Evolutionary conservation across 2,113 vertebrate genomes (phyloP), one percentile per base, ranked within the genome.

Genomic region (Boleophthalmus pectinirostris): DNA sequence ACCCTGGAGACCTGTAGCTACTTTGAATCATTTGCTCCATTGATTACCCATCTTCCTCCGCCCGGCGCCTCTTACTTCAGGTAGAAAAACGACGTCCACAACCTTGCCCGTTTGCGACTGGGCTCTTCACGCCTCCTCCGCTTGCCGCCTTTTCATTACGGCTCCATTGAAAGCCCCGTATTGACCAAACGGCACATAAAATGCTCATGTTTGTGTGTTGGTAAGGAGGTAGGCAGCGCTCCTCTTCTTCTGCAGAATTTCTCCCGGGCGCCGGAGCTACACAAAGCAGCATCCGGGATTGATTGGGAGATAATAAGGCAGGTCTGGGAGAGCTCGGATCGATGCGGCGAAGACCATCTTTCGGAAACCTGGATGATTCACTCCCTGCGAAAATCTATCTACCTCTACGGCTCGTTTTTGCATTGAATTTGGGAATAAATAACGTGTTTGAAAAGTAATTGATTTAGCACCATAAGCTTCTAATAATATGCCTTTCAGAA

Each of bases 11-110:
- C 57, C n/a, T 23, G 35, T 47, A 5, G 13, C 10, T 60, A 53
- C 68, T 75, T 43, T 85, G 80, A 87, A 80, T 88, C 86, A 87
- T 35, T 79, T 79, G 75, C 54, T 11, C 58, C 85, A 84, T 91
- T 88, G 91, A 90, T 88, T 88, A 87, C 82, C 82, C 25, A 43
- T 86, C 73, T 86, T 72, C 73, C 82, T 88, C 69, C 85, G 74
- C 88, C 76, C 73, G 51, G 75, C 80, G 81, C 83, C 78, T 88
- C 72, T 64, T 73, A 80, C 64, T 82, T 84, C 83, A 89, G 76
- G 73, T 70, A 83, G 78, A 91, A 87, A 87, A 90, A 91, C 89
- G 78, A 80, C 72, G 63, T 76, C 87, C 75, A 87, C 90, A 91
- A 88, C 89, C 88, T 87, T 86, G 85, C 79, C 69, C 29, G 1